phyloP scores from a whole-genome alignment of 2,113 vertebrate genomes.

The Hylia prasina region DNA sequence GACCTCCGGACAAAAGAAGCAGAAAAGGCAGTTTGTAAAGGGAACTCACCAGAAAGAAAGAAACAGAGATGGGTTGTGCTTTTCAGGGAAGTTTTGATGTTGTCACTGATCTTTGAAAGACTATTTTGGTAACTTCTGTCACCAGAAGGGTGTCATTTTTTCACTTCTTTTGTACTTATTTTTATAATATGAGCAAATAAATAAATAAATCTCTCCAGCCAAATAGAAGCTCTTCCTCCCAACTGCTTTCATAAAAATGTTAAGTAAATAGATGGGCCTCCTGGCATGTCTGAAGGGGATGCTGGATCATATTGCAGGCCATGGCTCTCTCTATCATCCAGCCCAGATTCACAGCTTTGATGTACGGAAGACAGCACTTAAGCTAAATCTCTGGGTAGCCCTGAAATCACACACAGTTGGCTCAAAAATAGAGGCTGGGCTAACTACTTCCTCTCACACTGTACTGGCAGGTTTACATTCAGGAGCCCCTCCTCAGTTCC shows the following conservation, averaged over 20 bases:
- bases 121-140: not conserved
- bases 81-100: not conserved
- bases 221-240: not conserved
- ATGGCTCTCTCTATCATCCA: not conserved
- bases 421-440: not conserved
- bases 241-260: not conserved
- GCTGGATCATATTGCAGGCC: not conserved
- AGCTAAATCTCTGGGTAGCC: constrained; percentile 26
- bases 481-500: not conserved
- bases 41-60: not conserved
- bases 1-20: not conserved
- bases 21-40: not conserved
- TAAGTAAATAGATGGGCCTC: constrained; percentile 24
- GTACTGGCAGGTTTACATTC: not conserved
- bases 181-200: not conserved
- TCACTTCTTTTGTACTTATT: not conserved
- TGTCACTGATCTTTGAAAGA: not conserved
- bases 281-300: not conserved
- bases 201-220: not conserved
- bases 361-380: constrained; percentile 3
- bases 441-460: constrained; percentile 2
- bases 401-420: not conserved
- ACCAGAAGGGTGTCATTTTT: not conserved
- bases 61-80: not conserved
- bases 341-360: not conserved